Conservation (phyloP, 2,113 vertebrate species). For the Phalacrocorax brasilianus region DNA sequence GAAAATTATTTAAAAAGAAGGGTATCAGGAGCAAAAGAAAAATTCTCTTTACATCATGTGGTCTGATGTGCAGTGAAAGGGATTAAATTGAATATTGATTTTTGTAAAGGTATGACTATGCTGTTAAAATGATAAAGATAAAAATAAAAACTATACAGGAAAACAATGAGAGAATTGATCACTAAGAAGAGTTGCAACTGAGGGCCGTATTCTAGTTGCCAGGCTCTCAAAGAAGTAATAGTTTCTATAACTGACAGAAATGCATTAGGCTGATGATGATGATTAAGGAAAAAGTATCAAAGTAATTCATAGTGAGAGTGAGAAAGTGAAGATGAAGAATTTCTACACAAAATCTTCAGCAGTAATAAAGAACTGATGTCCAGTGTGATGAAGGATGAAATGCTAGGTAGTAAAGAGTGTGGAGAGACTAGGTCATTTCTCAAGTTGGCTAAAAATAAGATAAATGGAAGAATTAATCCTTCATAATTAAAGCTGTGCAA, state of each 20-base stretch:
- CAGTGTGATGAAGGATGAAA: conserved; percentile 7
- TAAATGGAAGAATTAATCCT: background rate
- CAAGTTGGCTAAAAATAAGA: conserved; percentile 12
- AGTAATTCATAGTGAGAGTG: conserved; percentile 10
- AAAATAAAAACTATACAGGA: background rate
- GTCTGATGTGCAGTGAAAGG: conserved; percentile 31
- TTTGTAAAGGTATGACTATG: conserved; percentile 50
- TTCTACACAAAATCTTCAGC: background rate
- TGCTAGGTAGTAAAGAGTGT: background rate
- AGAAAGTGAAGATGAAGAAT: conserved; percentile 33
- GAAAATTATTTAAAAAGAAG: background rate
- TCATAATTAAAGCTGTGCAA: conserved; percentile 16
- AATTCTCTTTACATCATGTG: conserved; percentile 39
- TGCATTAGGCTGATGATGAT: background rate
- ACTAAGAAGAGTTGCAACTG: background rate
- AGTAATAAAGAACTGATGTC: background rate
- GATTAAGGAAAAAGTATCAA: background rate
- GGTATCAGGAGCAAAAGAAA: conserved; percentile 16
- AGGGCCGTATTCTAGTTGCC: background rate
- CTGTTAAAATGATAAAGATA: conserved; percentile 41
- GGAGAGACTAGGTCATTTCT: background rate
- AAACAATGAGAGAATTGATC: conserved; percentile 27
- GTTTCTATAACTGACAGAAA: conserved; percentile 9
- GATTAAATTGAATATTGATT: conserved; percentile 70
- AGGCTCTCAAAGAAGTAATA: background rate